A percentile compares a stretch with the other conserved stretches of the same genome.
Conservation (phyloP, 2,888 invertebrate species). For the Cepaea hortensis region DNA sequence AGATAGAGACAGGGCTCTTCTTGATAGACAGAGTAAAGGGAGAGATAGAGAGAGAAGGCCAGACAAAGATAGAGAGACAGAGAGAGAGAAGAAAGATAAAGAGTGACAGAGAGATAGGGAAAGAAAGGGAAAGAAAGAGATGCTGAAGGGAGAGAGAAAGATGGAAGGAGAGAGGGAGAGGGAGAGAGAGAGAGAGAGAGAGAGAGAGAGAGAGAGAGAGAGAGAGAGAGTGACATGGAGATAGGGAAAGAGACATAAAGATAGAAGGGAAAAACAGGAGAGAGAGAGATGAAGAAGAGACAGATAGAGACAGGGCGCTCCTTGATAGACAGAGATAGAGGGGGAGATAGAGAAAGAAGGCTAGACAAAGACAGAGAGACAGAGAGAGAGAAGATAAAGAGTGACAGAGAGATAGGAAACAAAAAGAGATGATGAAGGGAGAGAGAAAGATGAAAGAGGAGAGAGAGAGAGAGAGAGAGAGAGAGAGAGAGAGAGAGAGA, state of each 20-base stretch:
- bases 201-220: too few relatives aligned
- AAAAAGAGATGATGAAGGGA: too few relatives aligned
- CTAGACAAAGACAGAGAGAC: background rate
- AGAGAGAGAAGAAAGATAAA: background rate
- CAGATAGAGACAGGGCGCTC: too few relatives aligned
- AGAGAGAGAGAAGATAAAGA: too few relatives aligned
- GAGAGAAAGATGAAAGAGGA: too few relatives aligned
- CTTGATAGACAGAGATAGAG: background rate
- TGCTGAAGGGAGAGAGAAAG: background rate
- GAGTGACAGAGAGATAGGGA: background rate
- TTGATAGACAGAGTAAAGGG: background rate
- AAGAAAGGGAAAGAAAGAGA: background rate
- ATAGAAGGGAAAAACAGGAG: background rate
- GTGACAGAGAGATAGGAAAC: too few relatives aligned
- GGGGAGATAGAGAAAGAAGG: background rate
- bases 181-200: background rate
- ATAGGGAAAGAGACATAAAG: too few relatives aligned
- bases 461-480: background rate
- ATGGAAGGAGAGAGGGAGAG: background rate
- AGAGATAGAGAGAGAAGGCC: background rate
- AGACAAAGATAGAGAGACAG: background rate
- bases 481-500: background rate
- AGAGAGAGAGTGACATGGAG: too few relatives aligned
- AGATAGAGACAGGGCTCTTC: background rate
- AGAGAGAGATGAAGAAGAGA: too few relatives aligned